A percentile compares a stretch with the other conserved stretches of the same genome.
Evolutionary conservation across 2,113 vertebrate species (phyloP).

Genomic region (Pomatostomus ruficeps): DNA sequence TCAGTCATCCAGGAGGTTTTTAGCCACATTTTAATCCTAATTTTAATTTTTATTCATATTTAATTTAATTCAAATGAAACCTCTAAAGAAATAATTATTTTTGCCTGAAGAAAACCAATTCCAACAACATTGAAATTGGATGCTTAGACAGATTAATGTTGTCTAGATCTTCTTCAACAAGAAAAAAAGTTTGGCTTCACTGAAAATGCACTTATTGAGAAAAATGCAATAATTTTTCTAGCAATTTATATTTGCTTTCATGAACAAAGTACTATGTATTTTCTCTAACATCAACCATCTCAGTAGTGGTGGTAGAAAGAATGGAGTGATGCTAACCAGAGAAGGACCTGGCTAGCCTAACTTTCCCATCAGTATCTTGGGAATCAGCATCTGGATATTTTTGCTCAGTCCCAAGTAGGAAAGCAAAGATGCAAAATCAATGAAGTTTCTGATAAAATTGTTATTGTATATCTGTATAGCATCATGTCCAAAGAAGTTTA

Average conservation of each 20-base stretch:
- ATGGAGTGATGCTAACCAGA: not conserved
- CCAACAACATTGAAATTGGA: not conserved
- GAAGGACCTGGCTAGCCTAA: not conserved
- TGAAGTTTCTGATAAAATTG: not conserved
- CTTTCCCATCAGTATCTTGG: not conserved
- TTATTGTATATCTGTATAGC: not conserved
- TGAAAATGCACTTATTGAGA: not conserved
- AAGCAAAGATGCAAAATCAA: not conserved
- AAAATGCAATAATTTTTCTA: not conserved
- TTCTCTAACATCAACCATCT: not conserved
- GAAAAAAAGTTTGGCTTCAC: not conserved
- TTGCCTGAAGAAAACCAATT: not conserved
- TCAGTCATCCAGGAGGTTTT: not conserved
- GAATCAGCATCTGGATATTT: not conserved
- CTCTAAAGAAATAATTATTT: not conserved
- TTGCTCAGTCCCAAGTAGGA: not conserved
- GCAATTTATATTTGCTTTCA: not conserved
- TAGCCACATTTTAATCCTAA: not conserved
- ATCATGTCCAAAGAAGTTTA: not conserved
- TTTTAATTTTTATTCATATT: not conserved
- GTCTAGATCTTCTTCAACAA: not conserved
- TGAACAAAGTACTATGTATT: not conserved
- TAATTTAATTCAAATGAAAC: not conserved
- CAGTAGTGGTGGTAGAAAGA: not conserved
- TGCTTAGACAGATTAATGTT: not conserved